These are phyloP conservation scores for Prolemur simus DNA, from an alignment of 2,113 vertebrate genomes.

Conservation along the genomic window DNA sequence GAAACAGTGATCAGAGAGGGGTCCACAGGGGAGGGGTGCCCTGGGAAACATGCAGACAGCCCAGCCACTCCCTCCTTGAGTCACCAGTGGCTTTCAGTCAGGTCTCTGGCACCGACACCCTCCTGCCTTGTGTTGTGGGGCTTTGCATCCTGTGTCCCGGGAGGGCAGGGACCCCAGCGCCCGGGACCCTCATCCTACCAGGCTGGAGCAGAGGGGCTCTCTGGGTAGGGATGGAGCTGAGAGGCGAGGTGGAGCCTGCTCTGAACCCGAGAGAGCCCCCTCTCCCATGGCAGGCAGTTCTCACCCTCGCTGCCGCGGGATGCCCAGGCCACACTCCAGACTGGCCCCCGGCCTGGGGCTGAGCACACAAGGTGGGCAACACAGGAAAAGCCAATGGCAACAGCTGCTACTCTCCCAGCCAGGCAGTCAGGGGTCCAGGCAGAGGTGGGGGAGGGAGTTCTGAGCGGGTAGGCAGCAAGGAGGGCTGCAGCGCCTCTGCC, in stretches of 20 bases:
- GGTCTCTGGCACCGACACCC: too few relatives aligned
- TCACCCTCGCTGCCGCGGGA: neutral
- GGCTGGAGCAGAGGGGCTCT: neutral
- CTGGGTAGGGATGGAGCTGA: neutral
- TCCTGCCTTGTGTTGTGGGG: neutral
- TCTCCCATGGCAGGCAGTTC: neutral
- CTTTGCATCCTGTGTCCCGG: neutral
- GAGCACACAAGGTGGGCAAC: neutral
- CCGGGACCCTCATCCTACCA: neutral
- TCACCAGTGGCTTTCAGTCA: neutral
- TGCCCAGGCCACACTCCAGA: neutral
- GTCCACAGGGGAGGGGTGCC: too few relatives aligned
- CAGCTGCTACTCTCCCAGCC: neutral
- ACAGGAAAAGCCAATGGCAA: neutral
- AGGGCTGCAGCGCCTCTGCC: neutral
- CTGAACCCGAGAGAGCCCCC: neutral
- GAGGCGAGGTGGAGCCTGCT: neutral
- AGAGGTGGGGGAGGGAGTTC: neutral
- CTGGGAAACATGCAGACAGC: too few relatives aligned
- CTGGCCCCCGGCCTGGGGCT: neutral
- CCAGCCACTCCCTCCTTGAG: neutral
- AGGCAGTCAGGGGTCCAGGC: accelerated
- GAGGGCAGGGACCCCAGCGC: neutral
- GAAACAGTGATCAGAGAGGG: neutral
- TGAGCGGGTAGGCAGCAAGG: neutral